A percentile compares a stretch with the other conserved stretches of the same genome.
Conservation (phyloP, 2,888 invertebrate genomes). For the Autographa pulchrina region DNA sequence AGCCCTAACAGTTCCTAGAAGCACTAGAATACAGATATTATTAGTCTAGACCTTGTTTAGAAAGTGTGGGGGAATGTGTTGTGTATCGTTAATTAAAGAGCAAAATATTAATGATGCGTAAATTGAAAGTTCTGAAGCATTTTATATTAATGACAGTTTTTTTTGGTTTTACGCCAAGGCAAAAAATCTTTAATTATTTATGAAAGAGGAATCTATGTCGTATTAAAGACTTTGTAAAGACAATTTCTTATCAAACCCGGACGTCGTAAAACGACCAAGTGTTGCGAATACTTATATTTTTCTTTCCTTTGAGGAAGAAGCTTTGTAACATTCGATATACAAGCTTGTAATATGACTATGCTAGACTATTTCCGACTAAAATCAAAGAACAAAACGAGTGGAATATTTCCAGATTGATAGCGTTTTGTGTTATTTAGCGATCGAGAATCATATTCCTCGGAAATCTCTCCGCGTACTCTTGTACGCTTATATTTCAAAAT, state of each 20-base stretch:
- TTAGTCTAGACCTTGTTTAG: constrained; percentile 27
- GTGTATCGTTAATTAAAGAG: not conserved
- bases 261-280: too few relatives aligned
- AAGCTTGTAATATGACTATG: not conserved
- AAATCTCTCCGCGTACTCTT: not conserved
- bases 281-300: too few relatives aligned
- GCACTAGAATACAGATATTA: not conserved
- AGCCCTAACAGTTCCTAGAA: constrained; percentile 32
- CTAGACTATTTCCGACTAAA: not conserved
- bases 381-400: not conserved
- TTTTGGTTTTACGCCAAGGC: not conserved
- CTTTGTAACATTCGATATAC: not conserved
- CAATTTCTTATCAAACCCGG: too few relatives aligned
- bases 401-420: not conserved
- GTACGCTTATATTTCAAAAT: not conserved
- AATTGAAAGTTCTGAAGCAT: not conserved
- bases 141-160: not conserved
- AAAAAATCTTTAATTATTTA: too few relatives aligned
- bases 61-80: not conserved
- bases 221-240: too few relatives aligned
- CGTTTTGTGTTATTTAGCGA: not conserved
- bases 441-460: constrained; percentile 1
- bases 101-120: not conserved
- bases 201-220: too few relatives aligned
- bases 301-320: not conserved